These are phyloP conservation scores for Phrynocephalus forsythii DNA, from an alignment of 2,797 vertebrate genomes.

Conservation along the genomic window DNA sequence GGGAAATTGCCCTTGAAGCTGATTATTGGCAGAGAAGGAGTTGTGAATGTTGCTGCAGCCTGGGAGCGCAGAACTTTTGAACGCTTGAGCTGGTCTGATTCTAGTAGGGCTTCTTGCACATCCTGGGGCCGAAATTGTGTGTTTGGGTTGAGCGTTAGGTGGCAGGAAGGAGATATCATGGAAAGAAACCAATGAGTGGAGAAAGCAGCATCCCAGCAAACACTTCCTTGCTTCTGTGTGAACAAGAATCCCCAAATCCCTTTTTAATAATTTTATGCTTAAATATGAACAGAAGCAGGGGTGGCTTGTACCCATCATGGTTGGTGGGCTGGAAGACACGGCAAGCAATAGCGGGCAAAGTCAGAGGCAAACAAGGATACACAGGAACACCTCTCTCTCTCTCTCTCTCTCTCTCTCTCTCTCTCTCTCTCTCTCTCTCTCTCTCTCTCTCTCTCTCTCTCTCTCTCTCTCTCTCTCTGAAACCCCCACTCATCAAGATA, in stretches of 20 bases:
- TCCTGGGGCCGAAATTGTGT: neutral
- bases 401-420: too few species aligned
- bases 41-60: neutral
- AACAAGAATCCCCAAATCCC: neutral
- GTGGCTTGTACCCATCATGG: too few species aligned
- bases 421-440: too few species aligned
- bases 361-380: too few species aligned
- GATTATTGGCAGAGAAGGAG: neutral
- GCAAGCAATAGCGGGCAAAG: too few species aligned
- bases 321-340: too few species aligned
- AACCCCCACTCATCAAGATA: too few species aligned
- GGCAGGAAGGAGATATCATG: neutral
- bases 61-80: neutral
- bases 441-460: too few species aligned
- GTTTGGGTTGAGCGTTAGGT: neutral
- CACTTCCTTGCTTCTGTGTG: too few species aligned
- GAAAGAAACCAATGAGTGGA: neutral
- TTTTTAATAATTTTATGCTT: neutral
- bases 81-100: neutral
- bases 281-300: neutral
- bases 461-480: too few species aligned
- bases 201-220: neutral
- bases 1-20: slow-evolving; percentile 29
- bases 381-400: too few species aligned
- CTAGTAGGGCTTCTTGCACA: neutral